phyloP scores from a whole-genome alignment of 2,113 vertebrate genomes.

The Silurus meridionalis region DNA sequence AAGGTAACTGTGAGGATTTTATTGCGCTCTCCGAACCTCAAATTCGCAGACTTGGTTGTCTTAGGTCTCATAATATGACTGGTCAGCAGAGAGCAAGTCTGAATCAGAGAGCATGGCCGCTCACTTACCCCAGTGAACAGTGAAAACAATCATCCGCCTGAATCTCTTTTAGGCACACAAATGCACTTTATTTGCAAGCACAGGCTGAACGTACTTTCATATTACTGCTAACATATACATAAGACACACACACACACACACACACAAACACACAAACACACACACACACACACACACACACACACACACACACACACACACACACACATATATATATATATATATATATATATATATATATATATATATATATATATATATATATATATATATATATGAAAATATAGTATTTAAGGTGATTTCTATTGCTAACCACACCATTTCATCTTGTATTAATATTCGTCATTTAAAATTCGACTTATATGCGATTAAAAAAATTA shows the following conservation, averaged over 20 bases:
- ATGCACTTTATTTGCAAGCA: background rate
- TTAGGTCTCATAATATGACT: background rate
- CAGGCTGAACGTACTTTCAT: background rate
- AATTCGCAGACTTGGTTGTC: background rate
- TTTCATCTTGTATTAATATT: background rate
- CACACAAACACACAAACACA: no score
- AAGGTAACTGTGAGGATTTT: conserved; percentile 45
- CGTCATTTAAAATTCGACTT: background rate
- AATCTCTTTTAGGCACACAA: background rate
- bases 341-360: no score
- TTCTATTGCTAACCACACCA: background rate
- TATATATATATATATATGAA: no score
- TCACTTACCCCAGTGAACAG: background rate
- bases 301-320: no score
- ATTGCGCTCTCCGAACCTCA: conserved; percentile 11
- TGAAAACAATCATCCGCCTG: background rate
- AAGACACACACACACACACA: background rate
- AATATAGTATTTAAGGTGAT: no score
- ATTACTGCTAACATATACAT: background rate
- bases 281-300: no score
- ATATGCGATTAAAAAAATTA: background rate
- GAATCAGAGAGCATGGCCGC: background rate
- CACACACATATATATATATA: no score
- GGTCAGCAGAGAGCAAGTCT: background rate
- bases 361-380: no score